These are phyloP conservation scores for Crotalus horridus DNA, from an alignment of 2,113 vertebrate species.

Conservation along the genomic window DNA sequence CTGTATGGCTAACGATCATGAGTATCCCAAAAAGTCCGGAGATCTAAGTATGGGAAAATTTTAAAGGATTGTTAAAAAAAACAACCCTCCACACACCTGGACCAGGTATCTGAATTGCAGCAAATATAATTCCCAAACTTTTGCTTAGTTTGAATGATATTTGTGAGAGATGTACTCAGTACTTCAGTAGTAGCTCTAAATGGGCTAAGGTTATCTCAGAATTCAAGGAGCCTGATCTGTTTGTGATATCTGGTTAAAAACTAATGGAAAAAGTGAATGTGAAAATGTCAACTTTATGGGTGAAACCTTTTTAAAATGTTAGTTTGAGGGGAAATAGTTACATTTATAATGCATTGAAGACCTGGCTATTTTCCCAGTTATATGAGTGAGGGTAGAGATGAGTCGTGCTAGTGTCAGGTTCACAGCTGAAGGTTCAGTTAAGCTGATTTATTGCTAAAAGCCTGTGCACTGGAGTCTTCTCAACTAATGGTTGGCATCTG, in stretches of 20 bases:
- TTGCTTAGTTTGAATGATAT: neutral
- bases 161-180: neutral
- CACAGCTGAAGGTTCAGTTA: neutral
- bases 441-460: neutral
- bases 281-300: neutral
- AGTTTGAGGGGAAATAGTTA: neutral
- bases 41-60: neutral
- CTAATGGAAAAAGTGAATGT: neutral
- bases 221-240: neutral
- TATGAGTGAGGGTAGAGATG: neutral
- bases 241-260: neutral
- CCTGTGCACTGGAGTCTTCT: neutral
- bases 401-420: neutral
- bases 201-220: conserved; percentile 17
- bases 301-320: neutral
- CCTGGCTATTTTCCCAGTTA: neutral
- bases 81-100: neutral
- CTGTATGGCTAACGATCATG: neutral
- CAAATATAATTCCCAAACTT: neutral
- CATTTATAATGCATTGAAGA: neutral
- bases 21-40: no score
- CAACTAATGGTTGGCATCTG: neutral
- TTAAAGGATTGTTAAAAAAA: neutral
- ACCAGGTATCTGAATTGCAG: neutral
- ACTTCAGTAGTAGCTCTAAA: conserved; percentile 17